A percentile compares a stretch with the other conserved stretches of the same genome.
These are phyloP conservation scores for Leucophora obtusa DNA, from an alignment of 2,888 invertebrate species.

Conservation along the genomic window DNA sequence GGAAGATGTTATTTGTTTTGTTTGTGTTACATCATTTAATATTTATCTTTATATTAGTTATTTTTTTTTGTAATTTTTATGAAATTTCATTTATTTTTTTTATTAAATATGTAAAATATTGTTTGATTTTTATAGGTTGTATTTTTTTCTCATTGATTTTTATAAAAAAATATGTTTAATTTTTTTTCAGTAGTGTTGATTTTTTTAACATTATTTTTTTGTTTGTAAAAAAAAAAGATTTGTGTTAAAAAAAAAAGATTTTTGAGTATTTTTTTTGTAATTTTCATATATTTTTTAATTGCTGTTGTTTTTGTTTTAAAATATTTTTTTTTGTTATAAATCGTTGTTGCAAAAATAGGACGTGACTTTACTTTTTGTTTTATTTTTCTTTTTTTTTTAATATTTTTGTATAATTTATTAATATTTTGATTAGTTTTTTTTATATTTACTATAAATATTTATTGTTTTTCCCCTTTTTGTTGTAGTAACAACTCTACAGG, in stretches of 20 bases:
- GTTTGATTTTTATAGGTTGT: slow-evolving; percentile 42
- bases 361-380: slow-evolving; percentile 73
- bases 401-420: slow-evolving; percentile 46
- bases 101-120: slow-evolving; percentile 58
- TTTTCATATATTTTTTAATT: slow-evolving; percentile 56
- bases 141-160: slow-evolving; percentile 35
- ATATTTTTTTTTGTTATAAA: slow-evolving; percentile 71
- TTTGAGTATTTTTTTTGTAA: slow-evolving; percentile 58
- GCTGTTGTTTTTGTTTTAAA: slow-evolving; percentile 62
- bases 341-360: slow-evolving; percentile 79
- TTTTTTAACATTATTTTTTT: slow-evolving; percentile 5
- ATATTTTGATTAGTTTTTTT: slow-evolving; percentile 56
- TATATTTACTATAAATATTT: slow-evolving; percentile 63
- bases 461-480: slow-evolving; percentile 56
- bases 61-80: slow-evolving; percentile 53
- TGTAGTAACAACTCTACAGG: slow-evolving; percentile 38
- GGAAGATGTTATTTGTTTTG: slow-evolving; percentile 48
- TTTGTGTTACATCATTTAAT: not conserved
- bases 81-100: slow-evolving; percentile 30
- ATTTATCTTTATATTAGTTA: not conserved
- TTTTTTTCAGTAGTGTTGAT: slow-evolving; percentile 45
- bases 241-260: slow-evolving; percentile 40
- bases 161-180: slow-evolving; percentile 54
- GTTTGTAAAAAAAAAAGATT: slow-evolving; percentile 64
- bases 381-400: slow-evolving; percentile 68